Base-by-base conservation (phyloP, 2,113 vertebrate species). In the Oncorhynchus keta region DNA sequence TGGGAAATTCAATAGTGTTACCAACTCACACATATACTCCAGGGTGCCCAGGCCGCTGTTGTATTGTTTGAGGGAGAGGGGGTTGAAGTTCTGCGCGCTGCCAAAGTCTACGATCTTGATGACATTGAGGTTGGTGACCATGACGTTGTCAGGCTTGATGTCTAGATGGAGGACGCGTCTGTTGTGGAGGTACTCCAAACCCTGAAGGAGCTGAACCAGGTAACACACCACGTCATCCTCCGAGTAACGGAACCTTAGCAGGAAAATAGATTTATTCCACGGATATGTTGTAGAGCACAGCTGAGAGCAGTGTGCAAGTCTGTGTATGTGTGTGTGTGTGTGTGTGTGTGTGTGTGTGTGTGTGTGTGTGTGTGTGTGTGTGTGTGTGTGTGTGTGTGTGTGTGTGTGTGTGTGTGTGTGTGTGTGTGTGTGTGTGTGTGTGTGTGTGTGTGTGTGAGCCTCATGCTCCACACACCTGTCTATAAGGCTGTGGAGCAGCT, bases 71-170 rank as follows among this genome's bases (percentile, higher is more conserved):
- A 97, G 93, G 61, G 92, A 93, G 1, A 96, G 94, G 0, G 97
- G 96, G 76, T 95, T 97, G 88, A 97, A 99, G 70, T 85, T 94
- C 85, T 96, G 97, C 49, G 97, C 97, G 0, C 96, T 97, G 69
- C 97, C 97, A 0, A 98, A 97, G 89, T 99, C 97, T 0, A 98
- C 93, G 2, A 99, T 96, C 91, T 99, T 99, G 73, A 98, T 85
- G 66, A 89, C 76, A 0, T 96, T 97, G 85, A 95, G 93, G 73
- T 93, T 89, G 1, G 95, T 95, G 89, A 99, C 83, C n/a, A 99
- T 82, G 68, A 99, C 81, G 87, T 99, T 99, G 90, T 99, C 97
- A 0, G 97, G 94, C 81, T 97, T 98, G 71, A 99, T 95, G 92
- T 99, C 97, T 0, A 99, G 90, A 87, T 99, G 97, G 45, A 99